Base-by-base conservation (phyloP, 1,140 invertebrate species). In the Archivesica marissinica region DNA sequence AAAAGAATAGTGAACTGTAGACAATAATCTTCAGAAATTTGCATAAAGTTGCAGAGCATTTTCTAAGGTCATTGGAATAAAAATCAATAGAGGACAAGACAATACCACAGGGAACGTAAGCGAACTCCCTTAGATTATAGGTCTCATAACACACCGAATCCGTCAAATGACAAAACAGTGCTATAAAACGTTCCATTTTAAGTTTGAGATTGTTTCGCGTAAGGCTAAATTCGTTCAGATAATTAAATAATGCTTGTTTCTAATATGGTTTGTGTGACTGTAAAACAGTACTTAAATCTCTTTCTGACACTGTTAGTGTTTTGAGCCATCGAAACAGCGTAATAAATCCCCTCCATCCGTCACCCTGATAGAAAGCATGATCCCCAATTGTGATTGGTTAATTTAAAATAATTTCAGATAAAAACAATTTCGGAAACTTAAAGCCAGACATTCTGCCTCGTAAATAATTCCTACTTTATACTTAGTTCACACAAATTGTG, bases 391-490 rank as follows among this genome's bases (percentile, higher is more conserved):
- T 41, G 39, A 72, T 47, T 72, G 68, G 68, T 72, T 72, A 72
- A 72, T 72, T 72, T 72, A 47, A 47, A 72, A 72, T 72, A 44
- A 72, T 41, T 44, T 33, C 41, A 20, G 41, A 72, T 72, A 72
- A 72, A 72, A 44, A 72, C 68, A 72, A 72, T 72, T 72, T 72
- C 41, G 41, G 68, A 72, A 47, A 33, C 68, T 44, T 30, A 44
- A 64, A 59, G 56, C 76, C 52, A 78, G 76, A 78, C 76, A 41
- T 56, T 30, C 54, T 56, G 76, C 76, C 76, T 64, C 76, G 17
- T 78, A 78, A 78, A 78, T 59, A 61, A 78, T 61, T 44, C 44
- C 76, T 78, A 78, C 35, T 78, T 78, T 39, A 78, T 78, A 78
- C 54, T 78, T 78, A 47, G 76, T 61, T 64, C 76, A 47, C 33